phyloP scores from a whole-genome alignment of 2,888 invertebrate genomes.

The Erannis defoliaria region DNA sequence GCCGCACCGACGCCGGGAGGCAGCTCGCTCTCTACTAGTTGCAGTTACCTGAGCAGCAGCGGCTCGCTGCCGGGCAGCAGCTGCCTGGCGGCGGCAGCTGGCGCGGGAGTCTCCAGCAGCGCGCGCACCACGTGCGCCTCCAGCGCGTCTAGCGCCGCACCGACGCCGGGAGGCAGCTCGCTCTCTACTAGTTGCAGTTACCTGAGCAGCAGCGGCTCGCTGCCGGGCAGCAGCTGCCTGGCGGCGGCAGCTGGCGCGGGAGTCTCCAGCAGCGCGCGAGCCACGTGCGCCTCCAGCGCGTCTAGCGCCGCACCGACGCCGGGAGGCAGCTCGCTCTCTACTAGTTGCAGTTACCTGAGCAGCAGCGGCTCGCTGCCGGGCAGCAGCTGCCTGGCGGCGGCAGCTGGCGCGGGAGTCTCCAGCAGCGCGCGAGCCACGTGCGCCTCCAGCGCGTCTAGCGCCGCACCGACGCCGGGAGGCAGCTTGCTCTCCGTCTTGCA shows the following conservation, averaged over 20 bases:
- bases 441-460: constrained; percentile 65
- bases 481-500: constrained; percentile 63
- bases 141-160: no score
- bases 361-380: constrained; percentile 57
- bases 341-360: constrained; percentile 53
- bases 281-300: no score
- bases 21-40: constrained; percentile 57
- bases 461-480: constrained; percentile 55
- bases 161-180: constrained; percentile 66
- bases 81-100: no score
- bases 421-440: constrained; percentile 49
- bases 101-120: no score
- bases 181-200: constrained; percentile 52
- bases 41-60: constrained; percentile 58
- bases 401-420: constrained; percentile 45
- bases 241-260: no score
- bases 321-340: constrained; percentile 64
- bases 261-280: no score
- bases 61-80: constrained; percentile 59
- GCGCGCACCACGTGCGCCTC: no score
- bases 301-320: no score
- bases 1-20: no score
- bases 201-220: constrained; percentile 62
- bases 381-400: constrained; percentile 52
- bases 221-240: no score